A percentile compares a stretch with the other conserved stretches of the same genome.
These are phyloP conservation scores for Myotis lucifugus DNA, from an alignment of 2,113 vertebrate species.

Conservation along the genomic window DNA sequence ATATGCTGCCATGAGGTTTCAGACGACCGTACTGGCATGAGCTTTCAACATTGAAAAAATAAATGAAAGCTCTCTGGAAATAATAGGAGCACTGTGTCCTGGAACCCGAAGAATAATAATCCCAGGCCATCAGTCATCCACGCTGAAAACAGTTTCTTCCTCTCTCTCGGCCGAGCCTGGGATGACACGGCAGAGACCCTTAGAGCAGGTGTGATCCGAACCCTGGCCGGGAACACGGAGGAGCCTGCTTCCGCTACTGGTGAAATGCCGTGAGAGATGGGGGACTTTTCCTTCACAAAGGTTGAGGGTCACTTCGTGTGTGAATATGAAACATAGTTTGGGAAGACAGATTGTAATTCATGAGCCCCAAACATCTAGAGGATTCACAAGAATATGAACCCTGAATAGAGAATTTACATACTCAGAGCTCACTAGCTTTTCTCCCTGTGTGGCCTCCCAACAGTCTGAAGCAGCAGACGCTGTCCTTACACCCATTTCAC, in stretches of 20 bases:
- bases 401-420: not conserved
- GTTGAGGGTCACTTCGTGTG: not conserved
- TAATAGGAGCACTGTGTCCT: slow-evolving; percentile 62
- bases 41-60: slow-evolving; percentile 70
- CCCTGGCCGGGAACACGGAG: not conserved
- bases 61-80: slow-evolving; percentile 67
- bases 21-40: slow-evolving; percentile 27
- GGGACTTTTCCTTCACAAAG: not conserved
- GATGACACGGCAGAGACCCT: not conserved
- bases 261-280: fast-evolving
- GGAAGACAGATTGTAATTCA: not conserved
- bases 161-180: not conserved
- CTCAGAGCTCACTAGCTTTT: not conserved
- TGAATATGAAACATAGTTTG: not conserved
- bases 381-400: not conserved
- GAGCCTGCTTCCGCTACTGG: not conserved
- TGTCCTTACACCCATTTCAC: not conserved
- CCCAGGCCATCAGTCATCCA: slow-evolving; percentile 33
- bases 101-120: slow-evolving; percentile 29
- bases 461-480: not conserved
- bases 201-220: not conserved
- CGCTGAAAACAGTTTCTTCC: slow-evolving; percentile 36
- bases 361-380: not conserved
- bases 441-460: not conserved
- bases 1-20: slow-evolving; percentile 58